phyloP scores from a whole-genome alignment of 2,888 invertebrate genomes.

The Erebia palarica region DNA sequence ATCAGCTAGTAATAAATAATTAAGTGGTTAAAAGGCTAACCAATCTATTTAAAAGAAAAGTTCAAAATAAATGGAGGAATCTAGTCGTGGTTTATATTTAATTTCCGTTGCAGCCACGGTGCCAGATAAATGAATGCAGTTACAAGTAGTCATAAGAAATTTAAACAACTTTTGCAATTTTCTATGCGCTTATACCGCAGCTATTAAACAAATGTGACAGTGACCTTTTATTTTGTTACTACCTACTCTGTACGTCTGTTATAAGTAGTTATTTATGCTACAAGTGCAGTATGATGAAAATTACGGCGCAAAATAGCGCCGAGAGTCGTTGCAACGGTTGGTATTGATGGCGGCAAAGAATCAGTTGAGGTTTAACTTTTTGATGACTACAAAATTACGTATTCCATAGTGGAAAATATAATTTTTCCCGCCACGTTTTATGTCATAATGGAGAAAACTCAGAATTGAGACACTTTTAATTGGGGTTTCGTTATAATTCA shows the following conservation, averaged over 20 bases:
- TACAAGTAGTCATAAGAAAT: constrained; percentile 17
- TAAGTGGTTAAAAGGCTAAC: constrained; percentile 5
- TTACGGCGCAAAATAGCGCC: too few relatives aligned
- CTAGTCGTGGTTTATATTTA: constrained; percentile 14
- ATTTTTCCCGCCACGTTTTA: not conserved
- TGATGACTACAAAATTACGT: not conserved
- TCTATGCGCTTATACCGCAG: constrained; percentile 7
- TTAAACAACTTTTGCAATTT: constrained; percentile 19
- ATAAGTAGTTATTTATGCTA: too few relatives aligned
- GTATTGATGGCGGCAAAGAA: too few relatives aligned
- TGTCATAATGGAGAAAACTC: not conserved
- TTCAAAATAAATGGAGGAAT: constrained; percentile 5
- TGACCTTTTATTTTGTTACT: too few relatives aligned
- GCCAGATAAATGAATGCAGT: constrained; percentile 12
- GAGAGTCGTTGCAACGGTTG: too few relatives aligned
- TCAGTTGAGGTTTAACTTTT: too few relatives aligned
- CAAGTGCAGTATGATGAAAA: too few relatives aligned
- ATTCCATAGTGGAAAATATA: not conserved
- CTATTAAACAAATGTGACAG: not conserved
- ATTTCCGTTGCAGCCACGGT: constrained; percentile 2
- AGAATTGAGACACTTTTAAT: constrained; percentile 7
- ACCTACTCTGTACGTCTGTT: too few relatives aligned
- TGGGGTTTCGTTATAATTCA: constrained; percentile 3
- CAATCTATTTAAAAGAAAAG: constrained; percentile 8
- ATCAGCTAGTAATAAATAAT: not conserved